Percentiles rank a stretch among this genome's conserved stretches.
phyloP scores from a whole-genome alignment of 1,140 invertebrate species.

The Ceratitis capitata region DNA sequence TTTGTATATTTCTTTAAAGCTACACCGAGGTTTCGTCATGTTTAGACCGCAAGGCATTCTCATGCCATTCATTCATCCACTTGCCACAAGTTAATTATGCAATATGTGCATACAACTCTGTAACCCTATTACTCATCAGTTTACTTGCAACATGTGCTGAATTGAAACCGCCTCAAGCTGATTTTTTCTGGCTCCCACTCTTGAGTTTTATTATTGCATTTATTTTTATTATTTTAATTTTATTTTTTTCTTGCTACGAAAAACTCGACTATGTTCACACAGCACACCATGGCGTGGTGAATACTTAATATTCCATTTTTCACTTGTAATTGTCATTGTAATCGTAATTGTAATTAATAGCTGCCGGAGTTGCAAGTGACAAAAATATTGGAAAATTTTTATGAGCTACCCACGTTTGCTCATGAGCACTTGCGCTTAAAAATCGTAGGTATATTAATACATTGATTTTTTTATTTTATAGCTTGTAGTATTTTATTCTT shows the following conservation, averaged over 20 bases:
- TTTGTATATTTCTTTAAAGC: too few relatives aligned
- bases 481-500: background rate
- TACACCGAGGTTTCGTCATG: too few relatives aligned
- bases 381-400: slow-evolving; percentile 26
- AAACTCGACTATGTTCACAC: background rate
- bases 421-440: background rate
- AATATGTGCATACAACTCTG: background rate
- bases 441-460: background rate
- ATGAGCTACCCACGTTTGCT: background rate
- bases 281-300: background rate
- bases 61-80: background rate
- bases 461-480: too few relatives aligned
- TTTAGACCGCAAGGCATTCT: too few relatives aligned
- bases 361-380: slow-evolving; percentile 26
- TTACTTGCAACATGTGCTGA: slow-evolving; percentile 3
- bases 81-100: background rate
- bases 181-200: background rate
- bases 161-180: background rate
- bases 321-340: slow-evolving; percentile 17
- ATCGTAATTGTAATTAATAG: slow-evolving; percentile 28
- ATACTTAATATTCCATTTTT: slow-evolving; percentile 16
- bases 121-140: slow-evolving; percentile 3
- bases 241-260: background rate
- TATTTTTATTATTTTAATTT: background rate
- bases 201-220: background rate